Percentiles rank a stretch among this genome's conserved stretches.
These are phyloP conservation scores for Brienomyrus longianalis DNA, from an alignment of 2,113 vertebrate species.

Conservation along the genomic window DNA sequence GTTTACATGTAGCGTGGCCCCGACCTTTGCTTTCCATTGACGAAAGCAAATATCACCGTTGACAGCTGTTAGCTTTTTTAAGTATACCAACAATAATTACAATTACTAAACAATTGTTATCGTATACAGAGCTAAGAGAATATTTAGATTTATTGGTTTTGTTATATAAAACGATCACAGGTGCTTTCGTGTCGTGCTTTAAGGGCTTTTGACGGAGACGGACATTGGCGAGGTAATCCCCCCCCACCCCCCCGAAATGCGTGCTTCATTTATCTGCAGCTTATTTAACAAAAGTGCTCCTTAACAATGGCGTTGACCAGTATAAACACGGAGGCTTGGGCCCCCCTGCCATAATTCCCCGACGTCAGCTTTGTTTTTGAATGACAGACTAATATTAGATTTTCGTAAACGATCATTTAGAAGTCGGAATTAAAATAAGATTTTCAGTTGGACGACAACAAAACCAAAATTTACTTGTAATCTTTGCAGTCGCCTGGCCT, in stretches of 20 bases:
- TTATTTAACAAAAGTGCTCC: neutral
- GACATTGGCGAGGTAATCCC: neutral
- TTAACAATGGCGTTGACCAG: conserved; percentile 27
- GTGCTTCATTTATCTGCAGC: conserved; percentile 46
- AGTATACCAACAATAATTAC: neutral
- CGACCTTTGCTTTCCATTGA: conserved; percentile 21
- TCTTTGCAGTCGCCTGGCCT: neutral
- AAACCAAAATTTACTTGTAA: neutral
- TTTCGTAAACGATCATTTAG: neutral
- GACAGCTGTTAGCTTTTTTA: neutral
- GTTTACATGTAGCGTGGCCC: conserved; percentile 13
- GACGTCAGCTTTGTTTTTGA: conserved; percentile 44
- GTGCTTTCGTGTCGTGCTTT: neutral
- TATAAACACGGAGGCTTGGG: conserved; percentile 54
- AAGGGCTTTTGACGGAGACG: neutral
- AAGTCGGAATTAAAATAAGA: neutral
- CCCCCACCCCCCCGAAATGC: neutral
- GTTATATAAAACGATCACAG: neutral
- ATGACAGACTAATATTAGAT: neutral
- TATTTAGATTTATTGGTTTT: no score
- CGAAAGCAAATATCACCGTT: neutral
- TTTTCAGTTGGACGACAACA: neutral
- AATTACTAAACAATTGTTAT: neutral
- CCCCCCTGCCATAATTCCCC: conserved; percentile 44
- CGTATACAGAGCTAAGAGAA: neutral